These are phyloP conservation scores for Cheumatopsyche charites DNA, from an alignment of 1,140 invertebrate species.

Conservation along the genomic window DNA sequence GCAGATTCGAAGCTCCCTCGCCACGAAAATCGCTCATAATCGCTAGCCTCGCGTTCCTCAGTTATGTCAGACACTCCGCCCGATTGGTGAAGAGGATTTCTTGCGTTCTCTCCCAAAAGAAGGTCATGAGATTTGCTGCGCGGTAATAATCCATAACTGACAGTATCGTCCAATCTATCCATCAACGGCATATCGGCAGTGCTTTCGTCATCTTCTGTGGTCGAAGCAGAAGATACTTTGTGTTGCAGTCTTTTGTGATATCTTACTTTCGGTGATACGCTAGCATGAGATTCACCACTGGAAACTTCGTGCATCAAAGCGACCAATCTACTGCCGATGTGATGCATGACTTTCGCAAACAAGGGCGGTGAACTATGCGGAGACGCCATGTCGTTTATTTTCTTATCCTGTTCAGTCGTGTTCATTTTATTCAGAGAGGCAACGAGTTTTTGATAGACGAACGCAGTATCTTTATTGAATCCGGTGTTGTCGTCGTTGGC, in stretches of 20 bases:
- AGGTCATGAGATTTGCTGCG: conserved; percentile 81
- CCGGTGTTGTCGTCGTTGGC: conserved; percentile 66
- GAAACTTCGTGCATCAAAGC: conserved; percentile 92
- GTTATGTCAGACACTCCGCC: conserved; percentile 61
- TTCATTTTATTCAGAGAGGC: conserved; percentile 80
- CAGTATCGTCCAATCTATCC: conserved; percentile 49
- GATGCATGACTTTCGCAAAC: conserved; percentile 91
- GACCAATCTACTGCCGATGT: conserved; percentile 87
- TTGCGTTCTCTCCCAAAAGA: conserved; percentile 65
- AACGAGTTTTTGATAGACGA: conserved; percentile 83
- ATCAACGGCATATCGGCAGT: conserved; percentile 62
- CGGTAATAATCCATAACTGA: conserved; percentile 59
- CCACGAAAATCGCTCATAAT: conserved; percentile 89
- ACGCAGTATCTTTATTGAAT: conserved; percentile 74
- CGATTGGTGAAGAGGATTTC: conserved; percentile 56
- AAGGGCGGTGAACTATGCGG: conserved; percentile 81
- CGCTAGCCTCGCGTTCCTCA: conserved; percentile 79
- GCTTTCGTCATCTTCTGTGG: conserved; percentile 79
- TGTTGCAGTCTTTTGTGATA: conserved; percentile 62
- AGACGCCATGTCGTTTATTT: conserved; percentile 56
- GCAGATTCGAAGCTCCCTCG: conserved; percentile 89
- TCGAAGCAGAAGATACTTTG: conserved; percentile 71
- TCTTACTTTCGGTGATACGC: conserved; percentile 59
- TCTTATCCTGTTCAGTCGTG: conserved; percentile 54
- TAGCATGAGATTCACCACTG: conserved; percentile 66